Base-by-base conservation (phyloP, 2,888 invertebrate genomes). In the Melangyna quadrimaculata region DNA sequence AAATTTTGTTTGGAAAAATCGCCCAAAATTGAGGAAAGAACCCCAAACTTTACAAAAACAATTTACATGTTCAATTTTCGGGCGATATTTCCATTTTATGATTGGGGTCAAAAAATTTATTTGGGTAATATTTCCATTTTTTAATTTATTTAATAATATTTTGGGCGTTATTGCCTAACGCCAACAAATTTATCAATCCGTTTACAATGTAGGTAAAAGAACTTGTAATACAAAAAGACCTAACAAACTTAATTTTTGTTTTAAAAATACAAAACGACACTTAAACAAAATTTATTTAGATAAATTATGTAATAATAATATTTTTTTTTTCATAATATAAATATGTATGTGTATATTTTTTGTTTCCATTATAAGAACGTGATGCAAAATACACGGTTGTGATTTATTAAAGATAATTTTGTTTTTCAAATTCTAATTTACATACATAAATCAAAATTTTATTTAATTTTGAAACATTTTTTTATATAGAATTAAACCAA, bases 251-350 rank as follows among this genome's bases (percentile, higher is more conserved):
- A 80, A 67, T 70, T 59, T 29, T 35, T 57, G 2, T 45, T 40
- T 67, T 55, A 37, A 69, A n/a, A 71, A 77, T 84, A 84, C 69
- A 84, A 83, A 83, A 78, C 79, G 75, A 84, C 84, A 80, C 84
- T 84, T 84, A 84, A 79, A 72, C 45, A 35, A 84, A 80, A 80
- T 79, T 84, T 70, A 78, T 70, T 78, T 61, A 78, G 48, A 74
- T 75, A 72, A 55, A 51, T 61, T 71, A 51, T 59, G 67, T 61
- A 24, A 51, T 51, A 51, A 14, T 24, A 6, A 22, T n/a, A 24
- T 55, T 67, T 65, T 57, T 9, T 51, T n/a, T 67, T 65, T 57
- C 6, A 40, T n/a, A 24, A 27, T 73, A 14, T 29, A 29, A 24
- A 43, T 51, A 63, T 71, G 1, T 35, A 22, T 59, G 12, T 57